A percentile compares a stretch with the other conserved stretches of the same genome.
Evolutionary conservation across 2,113 vertebrate genomes (phyloP).

Genomic region (Hippocampus mohnikei): DNA sequence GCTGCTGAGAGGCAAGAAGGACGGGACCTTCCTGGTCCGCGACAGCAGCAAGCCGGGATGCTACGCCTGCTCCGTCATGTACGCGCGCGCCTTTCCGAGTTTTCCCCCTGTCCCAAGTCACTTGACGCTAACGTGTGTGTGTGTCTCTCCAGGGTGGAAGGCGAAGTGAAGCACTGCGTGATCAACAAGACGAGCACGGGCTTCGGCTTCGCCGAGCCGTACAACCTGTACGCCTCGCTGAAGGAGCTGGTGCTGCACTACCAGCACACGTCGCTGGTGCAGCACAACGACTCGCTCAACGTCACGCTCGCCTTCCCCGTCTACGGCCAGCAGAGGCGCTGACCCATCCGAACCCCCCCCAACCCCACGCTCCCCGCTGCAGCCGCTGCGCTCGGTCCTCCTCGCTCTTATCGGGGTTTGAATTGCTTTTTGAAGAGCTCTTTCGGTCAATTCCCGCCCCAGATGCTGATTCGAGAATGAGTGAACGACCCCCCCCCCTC

Average conservation of each 20-base stretch:
- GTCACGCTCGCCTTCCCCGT: slow-evolving; percentile 97
- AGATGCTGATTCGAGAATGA: background rate
- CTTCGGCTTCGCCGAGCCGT: slow-evolving; percentile 94
- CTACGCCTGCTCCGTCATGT: slow-evolving; percentile 98
- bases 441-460: background rate
- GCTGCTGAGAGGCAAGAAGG: slow-evolving; percentile 85
- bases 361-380: background rate
- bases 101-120: background rate
- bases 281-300: slow-evolving; percentile 99
- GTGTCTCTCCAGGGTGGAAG: slow-evolving; percentile 79
- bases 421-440: background rate
- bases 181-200: slow-evolving; percentile 95
- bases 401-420: no score
- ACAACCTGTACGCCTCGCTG: slow-evolving; percentile 93
- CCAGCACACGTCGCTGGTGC: slow-evolving; percentile 96
- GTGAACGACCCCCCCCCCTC: background rate
- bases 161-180: slow-evolving; percentile 97
- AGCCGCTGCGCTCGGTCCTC: no score
- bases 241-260: slow-evolving; percentile 99
- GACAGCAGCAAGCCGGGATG: slow-evolving; percentile 97
- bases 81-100: slow-evolving; percentile 45
- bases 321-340: slow-evolving; percentile 93
- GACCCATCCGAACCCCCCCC: slow-evolving; percentile 46
- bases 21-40: slow-evolving; percentile 94
- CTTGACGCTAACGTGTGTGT: background rate